Base-by-base conservation (phyloP, 1,140 invertebrate genomes). In the Cotesia typhae region DNA sequence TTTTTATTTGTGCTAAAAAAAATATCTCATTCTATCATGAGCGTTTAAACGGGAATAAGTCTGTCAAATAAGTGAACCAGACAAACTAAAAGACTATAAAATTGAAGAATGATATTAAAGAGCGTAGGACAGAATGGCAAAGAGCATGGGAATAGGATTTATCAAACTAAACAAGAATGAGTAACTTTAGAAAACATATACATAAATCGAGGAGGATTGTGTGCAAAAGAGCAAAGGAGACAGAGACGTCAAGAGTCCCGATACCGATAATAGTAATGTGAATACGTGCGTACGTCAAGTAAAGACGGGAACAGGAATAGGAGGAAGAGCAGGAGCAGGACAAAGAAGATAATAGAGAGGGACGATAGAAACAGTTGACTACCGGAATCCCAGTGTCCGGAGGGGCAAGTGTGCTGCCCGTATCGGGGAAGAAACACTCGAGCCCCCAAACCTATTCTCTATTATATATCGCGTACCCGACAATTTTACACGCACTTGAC, bases 401-500 rank as follows among this genome's bases (percentile, higher is more conserved):
- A 85, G 82, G 84, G 85, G 81, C 82, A 81, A 81, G 80, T 70
- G 65, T 38, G 60, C 57, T 37, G 14, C 38, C 12, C 28, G 28
- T 28, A 28, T 28, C 41, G 41, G 63, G 41, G 66, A 53, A 67
- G 66, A 53, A 52, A 38, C 70, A 67, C 70, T 66, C 70, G 35
- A 72, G 70, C 70, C 52, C 64, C 61, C 60, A 55, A 73, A 52
- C 65, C 69, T 47, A 47, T 6, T 47, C 41, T 71, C 83, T 82
- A 80, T 83, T 81, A 81, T 83, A 81, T 74, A 71, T 78, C 72
- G 76, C 80, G 79, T 83, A 81, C 80, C 79, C 81, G 71, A 78
- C 83, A 82, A 87, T 87, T 87, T 87, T 87, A 87, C 86, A 87
- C 85, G 86, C 86, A 87, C 86, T 87, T 87, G 85, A 87, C 83